Conservation (phyloP, 37 sponge, comb jelly and placozoan species). For the Halichondria panicea region DNA sequence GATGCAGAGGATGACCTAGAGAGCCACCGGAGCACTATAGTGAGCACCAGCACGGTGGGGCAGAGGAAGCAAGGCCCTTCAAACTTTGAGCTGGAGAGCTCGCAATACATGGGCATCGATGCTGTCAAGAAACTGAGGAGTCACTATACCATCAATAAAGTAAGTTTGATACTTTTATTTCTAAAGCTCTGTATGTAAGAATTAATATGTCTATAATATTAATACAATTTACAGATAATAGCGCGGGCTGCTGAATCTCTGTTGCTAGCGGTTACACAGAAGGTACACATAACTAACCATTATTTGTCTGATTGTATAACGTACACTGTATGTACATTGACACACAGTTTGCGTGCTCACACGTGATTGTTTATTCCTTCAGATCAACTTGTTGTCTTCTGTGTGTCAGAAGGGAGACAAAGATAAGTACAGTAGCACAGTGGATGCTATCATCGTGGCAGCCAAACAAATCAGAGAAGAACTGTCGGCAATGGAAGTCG, state of each 20-base stretch:
- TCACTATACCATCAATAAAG: slow-evolving; percentile 57
- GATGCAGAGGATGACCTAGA: not conserved
- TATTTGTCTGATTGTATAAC: not conserved
- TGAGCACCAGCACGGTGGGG: not conserved
- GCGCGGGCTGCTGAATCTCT: slow-evolving; percentile 68
- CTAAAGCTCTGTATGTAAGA: too few species aligned
- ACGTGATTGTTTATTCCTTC: too few species aligned
- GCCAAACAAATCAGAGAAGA: slow-evolving; percentile 68
- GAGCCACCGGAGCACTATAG: not conserved
- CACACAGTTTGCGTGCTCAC: too few species aligned
- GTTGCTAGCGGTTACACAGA: slow-evolving; percentile 58
- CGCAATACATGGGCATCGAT: slow-evolving; percentile 32
- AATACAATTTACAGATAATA: slow-evolving; percentile 48
- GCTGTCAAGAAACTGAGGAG: slow-evolving; percentile 52
- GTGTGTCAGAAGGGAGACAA: slow-evolving; percentile 35
- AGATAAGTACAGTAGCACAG: slow-evolving; percentile 52
- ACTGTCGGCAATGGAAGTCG: slow-evolving; percentile 62
- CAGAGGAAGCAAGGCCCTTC: too few species aligned
- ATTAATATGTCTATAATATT: too few species aligned
- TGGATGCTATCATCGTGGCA: slow-evolving; percentile 56
- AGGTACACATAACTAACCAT: slow-evolving; percentile 24
- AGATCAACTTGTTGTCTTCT: slow-evolving; percentile 23
- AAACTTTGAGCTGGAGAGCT: slow-evolving; percentile 10
- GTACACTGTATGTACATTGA: not conserved
- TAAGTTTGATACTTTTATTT: not conserved